phyloP scores from a whole-genome alignment of 2,797 vertebrate genomes.

The Cichlasoma orientale region DNA sequence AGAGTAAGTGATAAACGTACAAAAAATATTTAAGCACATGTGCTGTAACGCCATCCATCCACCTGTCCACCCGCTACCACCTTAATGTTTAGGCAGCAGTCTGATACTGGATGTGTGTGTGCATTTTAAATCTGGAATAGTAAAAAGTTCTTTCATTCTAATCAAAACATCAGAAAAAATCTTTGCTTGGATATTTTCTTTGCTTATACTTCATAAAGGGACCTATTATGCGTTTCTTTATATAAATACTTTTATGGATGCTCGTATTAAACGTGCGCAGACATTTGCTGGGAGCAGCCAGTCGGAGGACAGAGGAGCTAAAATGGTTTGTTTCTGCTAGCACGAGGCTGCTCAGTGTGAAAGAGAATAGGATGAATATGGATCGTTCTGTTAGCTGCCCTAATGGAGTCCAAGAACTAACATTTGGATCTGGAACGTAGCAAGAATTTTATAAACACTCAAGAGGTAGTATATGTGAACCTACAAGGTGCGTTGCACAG shows the following conservation, averaged over 20 bases:
- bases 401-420: background rate
- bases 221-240: background rate
- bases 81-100: background rate
- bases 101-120: background rate
- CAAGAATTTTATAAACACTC: background rate
- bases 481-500: background rate
- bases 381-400: rapidly evolving
- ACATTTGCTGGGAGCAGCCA: background rate
- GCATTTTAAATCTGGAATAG: background rate
- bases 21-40: background rate
- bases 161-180: background rate
- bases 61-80: background rate
- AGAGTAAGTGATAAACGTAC: background rate
- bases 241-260: background rate
- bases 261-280: background rate
- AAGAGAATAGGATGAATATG: background rate
- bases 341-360: background rate
- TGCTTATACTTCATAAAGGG: background rate
- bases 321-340: background rate
- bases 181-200: background rate
- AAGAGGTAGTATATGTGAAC: background rate
- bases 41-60: background rate
- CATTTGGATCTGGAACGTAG: background rate
- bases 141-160: background rate
- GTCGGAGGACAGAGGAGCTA: background rate